phyloP scores from a whole-genome alignment of 2,888 invertebrate genomes.

The Clunio marinus region DNA sequence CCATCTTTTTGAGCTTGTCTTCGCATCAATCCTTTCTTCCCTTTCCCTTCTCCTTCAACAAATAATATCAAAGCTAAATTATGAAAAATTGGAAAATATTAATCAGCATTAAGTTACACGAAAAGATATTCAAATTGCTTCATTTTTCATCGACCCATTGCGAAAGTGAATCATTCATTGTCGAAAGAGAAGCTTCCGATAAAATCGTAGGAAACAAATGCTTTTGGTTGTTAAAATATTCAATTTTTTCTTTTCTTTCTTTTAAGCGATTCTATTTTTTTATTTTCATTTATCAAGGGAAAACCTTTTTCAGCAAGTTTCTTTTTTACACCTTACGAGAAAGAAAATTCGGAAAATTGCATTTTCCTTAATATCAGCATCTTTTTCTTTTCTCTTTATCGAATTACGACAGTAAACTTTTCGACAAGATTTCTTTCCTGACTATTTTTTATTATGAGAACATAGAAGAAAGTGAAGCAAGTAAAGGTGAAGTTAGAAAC shows the following conservation, averaged over 20 bases:
- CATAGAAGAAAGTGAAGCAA: too few relatives aligned
- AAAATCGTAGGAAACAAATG: too few relatives aligned
- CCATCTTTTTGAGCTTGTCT: too few relatives aligned
- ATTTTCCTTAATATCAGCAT: conserved; percentile 8
- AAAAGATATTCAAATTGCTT: conserved; percentile 16
- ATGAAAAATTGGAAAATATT: conserved; percentile 26
- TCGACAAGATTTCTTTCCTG: background rate
- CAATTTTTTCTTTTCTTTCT: too few relatives aligned
- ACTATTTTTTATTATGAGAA: too few relatives aligned
- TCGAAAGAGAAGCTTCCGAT: too few relatives aligned
- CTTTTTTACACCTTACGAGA: background rate
- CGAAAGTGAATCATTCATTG: too few relatives aligned
- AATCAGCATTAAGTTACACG: conserved; percentile 19
- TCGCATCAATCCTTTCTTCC: background rate
- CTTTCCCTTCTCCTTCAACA: background rate
- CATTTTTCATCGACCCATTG: background rate
- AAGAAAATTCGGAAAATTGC: background rate
- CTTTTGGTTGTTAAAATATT: too few relatives aligned
- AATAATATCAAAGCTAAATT: conserved; percentile 5
- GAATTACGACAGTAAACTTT: conserved; percentile 1
- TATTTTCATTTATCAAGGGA: background rate
- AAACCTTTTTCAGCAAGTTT: background rate
- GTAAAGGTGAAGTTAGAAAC: too few relatives aligned
- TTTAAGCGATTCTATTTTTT: too few relatives aligned
- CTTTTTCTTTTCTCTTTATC: background rate